Conservation (phyloP, 2,113 vertebrate species). For the Mustela nigripes region DNA sequence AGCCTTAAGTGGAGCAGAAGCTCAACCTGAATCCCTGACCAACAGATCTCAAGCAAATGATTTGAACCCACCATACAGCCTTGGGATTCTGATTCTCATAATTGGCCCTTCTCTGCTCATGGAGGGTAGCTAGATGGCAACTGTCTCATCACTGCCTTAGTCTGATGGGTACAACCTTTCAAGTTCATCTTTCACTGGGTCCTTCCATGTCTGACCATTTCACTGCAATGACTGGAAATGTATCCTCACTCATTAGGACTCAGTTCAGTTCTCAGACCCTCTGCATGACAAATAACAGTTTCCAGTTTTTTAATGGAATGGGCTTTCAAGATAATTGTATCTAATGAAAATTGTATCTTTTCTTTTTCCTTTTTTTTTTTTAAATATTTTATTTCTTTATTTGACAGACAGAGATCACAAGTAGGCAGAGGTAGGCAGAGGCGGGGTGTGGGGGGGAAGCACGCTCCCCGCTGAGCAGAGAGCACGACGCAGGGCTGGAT, state of each 20-base stretch:
- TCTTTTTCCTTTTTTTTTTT: no score
- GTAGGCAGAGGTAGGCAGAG: no score
- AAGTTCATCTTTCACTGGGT: background rate
- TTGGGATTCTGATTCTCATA: background rate
- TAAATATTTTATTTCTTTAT: no score
- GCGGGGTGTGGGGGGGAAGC: no score
- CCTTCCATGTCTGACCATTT: background rate
- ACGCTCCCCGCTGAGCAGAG: no score
- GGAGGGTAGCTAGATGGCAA: background rate
- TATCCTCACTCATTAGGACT: background rate
- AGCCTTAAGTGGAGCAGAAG: background rate
- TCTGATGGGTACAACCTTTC: background rate
- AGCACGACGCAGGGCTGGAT: accelerated
- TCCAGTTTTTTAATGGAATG: background rate
- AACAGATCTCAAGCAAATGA: background rate
- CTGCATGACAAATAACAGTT: background rate
- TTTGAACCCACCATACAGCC: background rate
- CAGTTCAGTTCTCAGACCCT: background rate
- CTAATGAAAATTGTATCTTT: background rate
- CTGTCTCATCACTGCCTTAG: background rate
- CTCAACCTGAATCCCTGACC: background rate
- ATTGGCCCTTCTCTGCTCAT: background rate
- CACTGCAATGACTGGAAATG: background rate
- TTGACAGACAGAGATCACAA: no score
- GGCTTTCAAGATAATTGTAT: background rate